Evolutionary conservation across 2,113 vertebrate species (phyloP), one percentile per base, ranked within the genome.

Genomic region (Cathartes aura): DNA sequence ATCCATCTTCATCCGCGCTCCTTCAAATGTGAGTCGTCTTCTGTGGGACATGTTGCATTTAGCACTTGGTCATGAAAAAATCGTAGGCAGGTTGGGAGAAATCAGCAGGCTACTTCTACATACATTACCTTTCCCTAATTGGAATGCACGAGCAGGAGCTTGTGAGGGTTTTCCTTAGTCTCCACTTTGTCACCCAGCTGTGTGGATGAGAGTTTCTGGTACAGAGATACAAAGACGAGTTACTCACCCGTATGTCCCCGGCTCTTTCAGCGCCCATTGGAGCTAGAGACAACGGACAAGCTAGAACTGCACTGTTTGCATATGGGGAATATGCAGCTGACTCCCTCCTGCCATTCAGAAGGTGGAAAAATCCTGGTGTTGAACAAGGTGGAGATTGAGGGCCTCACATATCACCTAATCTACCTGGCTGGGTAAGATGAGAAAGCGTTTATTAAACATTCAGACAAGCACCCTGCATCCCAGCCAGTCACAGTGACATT

Each of bases 401-500:
- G 8, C 53, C 79, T 80, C 36, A 1, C 12, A 3, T 1, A 5
- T 22, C 82, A 63, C 85, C 88, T 86, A 0, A 80, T 6, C 79
- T 9, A 21, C 32, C 10, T 15, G 60, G 19, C 72, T n/a, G 40
- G 87, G 89, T 38, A 82, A 82, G 86, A 59, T 38, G 40, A 68
- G 43, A 70, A 68, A 52, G n/a, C 67, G 9, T n/a, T 52, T 26
- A 34, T 70, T 17, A 30, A 68, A 29, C 38, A 32, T 55, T 45
- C 15, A 3, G 3, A 34, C 16, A 2, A 63, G 38, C 26, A 29
- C 23, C 50, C 47, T 42, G n/a, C 24, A 26, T 21, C 73, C 55
- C 52, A 52, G 4, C 1, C 70, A 29, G 30, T 12, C 45, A 6
- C 29, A 0, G 21, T 4, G n/a, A n/a, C 1, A 1, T 23, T 2